A percentile compares a stretch with the other conserved stretches of the same genome.
Evolutionary conservation across 2,113 vertebrate genomes (phyloP).

Genomic region (Cyprinodon tularosa): DNA sequence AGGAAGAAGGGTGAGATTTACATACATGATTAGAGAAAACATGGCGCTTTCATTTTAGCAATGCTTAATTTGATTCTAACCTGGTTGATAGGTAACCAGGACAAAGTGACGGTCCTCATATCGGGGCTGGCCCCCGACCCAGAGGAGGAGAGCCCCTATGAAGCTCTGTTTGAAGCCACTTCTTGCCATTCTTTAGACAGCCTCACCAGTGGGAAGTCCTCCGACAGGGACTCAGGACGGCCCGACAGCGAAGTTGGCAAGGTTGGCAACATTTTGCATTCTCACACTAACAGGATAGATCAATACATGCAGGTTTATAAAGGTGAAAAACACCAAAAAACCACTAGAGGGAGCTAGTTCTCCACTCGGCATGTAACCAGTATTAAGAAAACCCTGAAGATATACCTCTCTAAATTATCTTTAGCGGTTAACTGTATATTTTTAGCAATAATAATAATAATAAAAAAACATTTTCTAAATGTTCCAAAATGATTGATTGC

Average conservation of each 20-base stretch:
- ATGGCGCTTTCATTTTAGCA: not conserved
- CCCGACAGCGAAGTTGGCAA: slow-evolving; percentile 85
- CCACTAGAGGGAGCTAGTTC: slow-evolving; percentile 72
- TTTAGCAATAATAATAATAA: not conserved
- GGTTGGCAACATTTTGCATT: slow-evolving; percentile 48
- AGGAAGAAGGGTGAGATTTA: slow-evolving; percentile 70
- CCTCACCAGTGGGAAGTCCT: slow-evolving; percentile 90
- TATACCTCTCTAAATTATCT: not conserved
- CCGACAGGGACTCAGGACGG: slow-evolving; percentile 86
- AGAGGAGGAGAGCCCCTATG: slow-evolving; percentile 91
- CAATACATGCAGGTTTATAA: not conserved
- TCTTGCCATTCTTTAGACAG: slow-evolving; percentile 96
- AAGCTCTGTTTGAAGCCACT: slow-evolving; percentile 91
- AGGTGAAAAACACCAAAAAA: slow-evolving; percentile 5
- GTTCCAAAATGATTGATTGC: slow-evolving; percentile 12
- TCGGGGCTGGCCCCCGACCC: slow-evolving; percentile 80
- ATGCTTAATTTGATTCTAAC: not conserved
- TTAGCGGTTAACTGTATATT: not conserved
- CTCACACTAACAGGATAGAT: not conserved
- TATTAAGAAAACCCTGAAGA: not conserved
- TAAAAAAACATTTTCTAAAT: not conserved
- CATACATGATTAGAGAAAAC: not conserved
- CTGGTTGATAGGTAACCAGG: slow-evolving; percentile 79
- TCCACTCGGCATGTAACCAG: slow-evolving; percentile 10
- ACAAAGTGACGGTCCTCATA: slow-evolving; percentile 85